Conservation (phyloP, 1,140 invertebrate species). For the Eumaeus atala region DNA sequence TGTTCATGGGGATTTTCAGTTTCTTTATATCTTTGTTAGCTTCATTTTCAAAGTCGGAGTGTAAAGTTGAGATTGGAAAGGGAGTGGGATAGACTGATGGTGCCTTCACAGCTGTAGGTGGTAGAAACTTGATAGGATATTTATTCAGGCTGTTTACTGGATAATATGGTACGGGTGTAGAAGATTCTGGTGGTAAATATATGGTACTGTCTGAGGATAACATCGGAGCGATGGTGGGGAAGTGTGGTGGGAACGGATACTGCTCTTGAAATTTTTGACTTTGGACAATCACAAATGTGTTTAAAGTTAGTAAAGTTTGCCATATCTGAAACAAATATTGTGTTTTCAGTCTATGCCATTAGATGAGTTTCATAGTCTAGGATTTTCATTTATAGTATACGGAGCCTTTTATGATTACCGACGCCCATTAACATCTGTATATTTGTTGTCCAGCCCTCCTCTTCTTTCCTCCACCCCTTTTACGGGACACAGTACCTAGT, state of each 20-base stretch:
- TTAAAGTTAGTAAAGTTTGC: constrained; percentile 34
- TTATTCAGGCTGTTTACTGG: constrained; percentile 47
- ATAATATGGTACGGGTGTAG: constrained; percentile 54
- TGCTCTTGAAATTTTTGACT: constrained; percentile 40
- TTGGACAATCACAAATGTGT: constrained; percentile 24
- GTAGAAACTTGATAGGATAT: constrained; percentile 46
- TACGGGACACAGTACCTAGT: too few species aligned
- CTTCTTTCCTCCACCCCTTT: too few species aligned
- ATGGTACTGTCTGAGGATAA: constrained; percentile 49
- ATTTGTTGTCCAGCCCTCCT: too few species aligned
- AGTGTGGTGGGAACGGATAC: constrained; percentile 47
- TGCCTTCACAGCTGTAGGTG: constrained; percentile 44
- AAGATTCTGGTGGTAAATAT: constrained; percentile 54
- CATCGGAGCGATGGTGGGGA: constrained; percentile 34
- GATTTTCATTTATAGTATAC: too few species aligned
- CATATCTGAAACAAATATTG: constrained; percentile 50
- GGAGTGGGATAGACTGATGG: constrained; percentile 43
- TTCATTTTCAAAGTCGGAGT: constrained; percentile 35
- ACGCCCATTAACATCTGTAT: too few species aligned
- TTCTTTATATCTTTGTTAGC: constrained; percentile 26
- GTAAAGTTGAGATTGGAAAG: constrained; percentile 43
- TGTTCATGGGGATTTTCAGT: not conserved
- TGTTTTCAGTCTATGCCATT: not conserved
- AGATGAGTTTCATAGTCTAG: too few species aligned
- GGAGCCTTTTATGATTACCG: too few species aligned